Evolutionary conservation across 2,888 invertebrate species (phyloP).

Genomic region (Anorthoa munda): DNA sequence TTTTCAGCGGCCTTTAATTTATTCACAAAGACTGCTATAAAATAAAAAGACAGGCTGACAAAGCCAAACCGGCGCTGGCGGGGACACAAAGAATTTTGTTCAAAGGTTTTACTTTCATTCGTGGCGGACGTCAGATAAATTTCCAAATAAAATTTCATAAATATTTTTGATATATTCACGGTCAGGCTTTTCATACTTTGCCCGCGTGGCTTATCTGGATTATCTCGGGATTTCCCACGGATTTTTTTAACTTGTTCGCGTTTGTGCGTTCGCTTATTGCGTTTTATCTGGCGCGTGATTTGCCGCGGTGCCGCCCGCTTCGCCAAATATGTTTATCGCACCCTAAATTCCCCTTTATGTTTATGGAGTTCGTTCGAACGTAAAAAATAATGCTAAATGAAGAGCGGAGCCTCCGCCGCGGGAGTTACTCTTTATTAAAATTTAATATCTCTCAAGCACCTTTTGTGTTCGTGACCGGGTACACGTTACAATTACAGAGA

Average conservation of each 20-base stretch:
- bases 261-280: slow-evolving; percentile 86
- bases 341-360: slow-evolving; percentile 80
- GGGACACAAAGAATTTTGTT: slow-evolving; percentile 71
- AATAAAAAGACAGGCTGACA: slow-evolving; percentile 64
- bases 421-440: slow-evolving; percentile 83
- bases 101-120: slow-evolving; percentile 72
- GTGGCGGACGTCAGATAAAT: slow-evolving; percentile 78
- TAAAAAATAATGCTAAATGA: slow-evolving; percentile 78
- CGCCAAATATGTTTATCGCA: slow-evolving; percentile 83
- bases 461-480: slow-evolving; percentile 75
- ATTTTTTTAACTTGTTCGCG: slow-evolving; percentile 86
- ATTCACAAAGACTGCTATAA: slow-evolving; percentile 65
- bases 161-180: slow-evolving; percentile 89
- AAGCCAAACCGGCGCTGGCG: slow-evolving; percentile 59
- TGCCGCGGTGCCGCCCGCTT: slow-evolving; percentile 73
- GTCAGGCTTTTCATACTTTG: slow-evolving; percentile 88
- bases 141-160: slow-evolving; percentile 85
- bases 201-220: slow-evolving; percentile 89
- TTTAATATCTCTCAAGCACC: slow-evolving; percentile 80
- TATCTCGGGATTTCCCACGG: slow-evolving; percentile 84
- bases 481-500: slow-evolving; percentile 76
- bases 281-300: slow-evolving; percentile 82
- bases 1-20: slow-evolving; percentile 65
- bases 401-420: slow-evolving; percentile 68
- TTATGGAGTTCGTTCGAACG: slow-evolving; percentile 76